Evolutionary conservation across 2,113 vertebrate species (phyloP), one percentile per base, ranked within the genome.

Genomic region (Manacus vitellinus): DNA sequence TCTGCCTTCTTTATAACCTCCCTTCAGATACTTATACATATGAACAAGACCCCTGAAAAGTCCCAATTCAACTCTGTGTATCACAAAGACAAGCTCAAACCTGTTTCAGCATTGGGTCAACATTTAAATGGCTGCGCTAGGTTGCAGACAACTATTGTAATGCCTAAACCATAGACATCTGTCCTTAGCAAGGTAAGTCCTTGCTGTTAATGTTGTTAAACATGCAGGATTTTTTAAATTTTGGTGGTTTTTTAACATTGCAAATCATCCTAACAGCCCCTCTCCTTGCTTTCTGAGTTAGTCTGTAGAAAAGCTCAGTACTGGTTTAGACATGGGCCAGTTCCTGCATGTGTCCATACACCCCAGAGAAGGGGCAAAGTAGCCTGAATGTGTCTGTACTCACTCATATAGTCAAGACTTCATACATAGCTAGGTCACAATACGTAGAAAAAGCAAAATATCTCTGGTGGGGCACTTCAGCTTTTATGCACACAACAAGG

Each of bases 41-140:
- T 27, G 44, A 35, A 65, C 0, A 3, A 79, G 31, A 61, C n/a
- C 10, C 20, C 33, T 20, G 10, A 25, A 37, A 91, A 88, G 12
- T 73, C 10, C 9, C 54, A 52, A 2, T 81, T 65, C 24, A 59
- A 14, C 14, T 43, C 59, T 5, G 8, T 3, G 3, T 41, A 43
- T 49, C 27, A 61, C 14, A 63, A 71, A 59, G 25, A 43, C 78
- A 35, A 54, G 6, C 10, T 75, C 30, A 72, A 86, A 71, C 12
- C 33, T 56, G 14, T 65, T 90, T 66, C 30, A 61, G n/a, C 8
- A 1, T 8, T 62, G 1, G 0, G 13, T 7, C 3, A 1, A 54
- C 0, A 0, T 67, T 51, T 76, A 63, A 63, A 54, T 33, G 35
- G 18, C 33, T 56, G 56, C 25, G 39, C 8, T 6, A 47, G 35